Base-by-base conservation (phyloP, 1,140 invertebrate species). In the Temnothorax nylanderi region DNA sequence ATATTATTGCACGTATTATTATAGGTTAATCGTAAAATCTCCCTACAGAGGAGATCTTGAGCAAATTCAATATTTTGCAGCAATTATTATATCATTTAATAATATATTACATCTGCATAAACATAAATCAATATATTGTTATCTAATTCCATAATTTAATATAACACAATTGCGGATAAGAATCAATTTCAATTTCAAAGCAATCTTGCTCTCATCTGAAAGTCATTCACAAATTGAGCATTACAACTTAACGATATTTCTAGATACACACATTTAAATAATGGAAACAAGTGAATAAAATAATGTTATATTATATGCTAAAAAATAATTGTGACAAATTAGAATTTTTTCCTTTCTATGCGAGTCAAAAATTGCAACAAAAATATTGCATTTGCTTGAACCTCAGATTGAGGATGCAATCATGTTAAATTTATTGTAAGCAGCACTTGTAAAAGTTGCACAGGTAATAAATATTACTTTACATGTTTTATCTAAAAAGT, bases 401-500 rank as follows among this genome's bases (percentile, higher is more conserved):
- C 37, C 11, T 64, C 21, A 64, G 10, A 47, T 77, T 77, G 4
- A 76, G 44, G 21, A 78, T 47, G 26, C 16, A 62, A 64, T 62
- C 18, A 21, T 16, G 18, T 8, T 37, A 75, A 5, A 65, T 78
- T 65, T 32, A 8, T 76, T 32, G 44, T 78, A 78, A 65, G 26
- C 44, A 37, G 10, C 16, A 44, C 41, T 47, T 78, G 26, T 49
- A 37, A 78, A 78, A 65, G 32, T 78, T 78, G 64, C n/a, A 51
- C 18, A n/a, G 10, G 58, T 16, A n/a, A 54, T 78, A 78, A 78
- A 78, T 78, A 78, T 78, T 78, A 78, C 60, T 65, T 56, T 65
- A 32, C 60, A 37, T 18, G 44, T 65, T 34, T 26, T 26, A 26
- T 26, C 16, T 37, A 6, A 78, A 78, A 49, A 65, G 58, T 78